Percentiles rank a stretch among this genome's conserved stretches.
Evolutionary conservation across 2,888 invertebrate species (phyloP).

Genomic region (Drosophila sordidula): DNA sequence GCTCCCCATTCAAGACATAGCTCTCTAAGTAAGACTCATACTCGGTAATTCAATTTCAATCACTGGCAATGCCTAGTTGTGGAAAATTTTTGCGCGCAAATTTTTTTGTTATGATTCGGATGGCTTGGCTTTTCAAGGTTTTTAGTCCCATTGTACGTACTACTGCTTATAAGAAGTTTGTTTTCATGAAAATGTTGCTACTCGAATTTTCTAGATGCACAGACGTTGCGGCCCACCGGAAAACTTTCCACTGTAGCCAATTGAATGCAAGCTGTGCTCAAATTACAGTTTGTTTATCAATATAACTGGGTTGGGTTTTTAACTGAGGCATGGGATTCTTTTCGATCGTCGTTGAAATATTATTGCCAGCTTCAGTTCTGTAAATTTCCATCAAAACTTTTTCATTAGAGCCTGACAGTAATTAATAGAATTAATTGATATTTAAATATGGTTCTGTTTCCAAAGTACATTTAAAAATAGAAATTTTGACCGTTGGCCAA

Average conservation of each 20-base stretch:
- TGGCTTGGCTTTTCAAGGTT: constrained; percentile 43
- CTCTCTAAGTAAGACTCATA: background rate
- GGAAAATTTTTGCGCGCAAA: constrained; percentile 45
- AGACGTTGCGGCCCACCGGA: constrained; percentile 11
- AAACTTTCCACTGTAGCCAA: constrained; percentile 74
- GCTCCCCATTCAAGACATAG: constrained; percentile 7
- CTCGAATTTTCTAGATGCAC: constrained; percentile 51
- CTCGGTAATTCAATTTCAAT: constrained; percentile 40
- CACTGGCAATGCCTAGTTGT: constrained; percentile 29
- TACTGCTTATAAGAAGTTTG: constrained; percentile 17
- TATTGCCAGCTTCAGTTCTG: constrained; percentile 15
- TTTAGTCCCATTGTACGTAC: constrained; percentile 9
- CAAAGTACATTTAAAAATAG: too few relatives aligned
- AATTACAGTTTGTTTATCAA: constrained; percentile 61
- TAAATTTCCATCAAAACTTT: constrained; percentile 10
- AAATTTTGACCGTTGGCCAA: too few relatives aligned
- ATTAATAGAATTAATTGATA: too few relatives aligned
- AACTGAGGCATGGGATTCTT: constrained; percentile 2
- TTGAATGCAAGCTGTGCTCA: constrained; percentile 55
- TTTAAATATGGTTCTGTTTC: too few relatives aligned
- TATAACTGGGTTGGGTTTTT: constrained; percentile 27
- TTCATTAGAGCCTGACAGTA: too few relatives aligned
- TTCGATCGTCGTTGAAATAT: background rate
- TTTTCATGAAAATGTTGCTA: constrained; percentile 23
- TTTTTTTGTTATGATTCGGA: constrained; percentile 42